Evolutionary conservation across 2,888 invertebrate species (phyloP), one percentile per base, ranked within the genome.

Genomic region (Phasia obesa): DNA sequence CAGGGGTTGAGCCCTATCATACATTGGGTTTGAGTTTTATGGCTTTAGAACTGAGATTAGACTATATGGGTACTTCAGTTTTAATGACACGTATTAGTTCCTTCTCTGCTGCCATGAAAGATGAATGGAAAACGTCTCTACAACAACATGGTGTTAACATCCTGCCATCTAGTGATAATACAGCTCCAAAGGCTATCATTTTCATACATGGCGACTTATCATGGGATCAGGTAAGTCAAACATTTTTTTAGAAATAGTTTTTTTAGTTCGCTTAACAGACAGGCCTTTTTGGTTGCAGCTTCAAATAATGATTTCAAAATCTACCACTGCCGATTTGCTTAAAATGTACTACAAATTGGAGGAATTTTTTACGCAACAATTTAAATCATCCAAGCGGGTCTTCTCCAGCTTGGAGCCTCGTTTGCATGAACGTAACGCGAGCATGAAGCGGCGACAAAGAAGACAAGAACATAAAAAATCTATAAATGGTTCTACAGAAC

Each of bases 1-100:
- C 97, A 0, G 96, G 96, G 69, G 94, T 95, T 86, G 97, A 97
- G 91, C 98, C 98, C 0, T 96, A 96, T 87, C 98, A 98, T 91
- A 96, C 95, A 65, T 93, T 96, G 74, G 96, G 97, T 59, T 91
- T 97, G 84, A 94, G 95, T 87, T 93, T 98, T 84, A 94, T 95
- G 87, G 97, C 97, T 15, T 92, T 98, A 64, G 98, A 99, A 92
- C 93, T 97, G 86, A 94, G 98, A 21, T 93, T 99, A 78, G 99
- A 99, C 92, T 99, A 99, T 93, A 99, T 99, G 99, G 98, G 98
- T 83, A 97, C 98, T n/a, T 90, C 97, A 47, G 97, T 97, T 76
- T 92, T 99, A 81, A 96, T 99, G 95, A 96, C 96, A 11, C 93
- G 98, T 64, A 96, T 98, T 59, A 97, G 97, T 86, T 94, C 94